Evolutionary conservation across 2,888 invertebrate species (phyloP), one percentile per base, ranked within the genome.

Genomic region (Hartigia nigra): DNA sequence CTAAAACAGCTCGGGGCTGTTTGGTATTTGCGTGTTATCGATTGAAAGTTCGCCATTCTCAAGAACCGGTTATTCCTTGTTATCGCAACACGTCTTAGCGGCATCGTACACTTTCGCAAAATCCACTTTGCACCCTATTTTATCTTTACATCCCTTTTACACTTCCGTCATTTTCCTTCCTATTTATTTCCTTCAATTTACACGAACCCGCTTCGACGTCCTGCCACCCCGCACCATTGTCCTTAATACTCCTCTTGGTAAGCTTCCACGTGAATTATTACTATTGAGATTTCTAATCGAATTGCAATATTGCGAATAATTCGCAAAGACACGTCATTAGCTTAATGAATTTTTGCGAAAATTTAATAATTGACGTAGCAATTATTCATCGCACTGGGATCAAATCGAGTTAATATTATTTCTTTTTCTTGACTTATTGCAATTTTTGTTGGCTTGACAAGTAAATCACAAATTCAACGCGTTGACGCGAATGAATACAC

Each of bases 181-280:
- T 55, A 55, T 23, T 5, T 23, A 55, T 55, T 55, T 55, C 23
- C 39, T 55, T 55, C 39, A 5, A 55, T 55, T 55, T 55, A 23
- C 23, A 5, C 23, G 5, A 1, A 55, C 23, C 39, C 39, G 9
- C 23, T 23, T 23, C 39, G 14, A 12, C 39, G 4, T 37, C 37
- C 37, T 34, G 34, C 37, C 4, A 37, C 12, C 2, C 1, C 0
- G 5, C 0, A 1, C 23, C 23, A 1, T 0, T 4, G 0, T 1
- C 14, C 39, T 14, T 14, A 5, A 39, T 39, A 9, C 39, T 55
- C 9, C 23, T 9, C 23, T 9, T 2, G 1, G 39, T 9, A 55
- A 55, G 23, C 39, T 23, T 55, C 39, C 5, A 23, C 23, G 23
- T 0, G 23, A 55, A 55, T 55, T 9, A 55, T 14, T 55, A 0